These are phyloP conservation scores for Muscicapa striata DNA, from an alignment of 2,797 vertebrate species.

Conservation along the genomic window DNA sequence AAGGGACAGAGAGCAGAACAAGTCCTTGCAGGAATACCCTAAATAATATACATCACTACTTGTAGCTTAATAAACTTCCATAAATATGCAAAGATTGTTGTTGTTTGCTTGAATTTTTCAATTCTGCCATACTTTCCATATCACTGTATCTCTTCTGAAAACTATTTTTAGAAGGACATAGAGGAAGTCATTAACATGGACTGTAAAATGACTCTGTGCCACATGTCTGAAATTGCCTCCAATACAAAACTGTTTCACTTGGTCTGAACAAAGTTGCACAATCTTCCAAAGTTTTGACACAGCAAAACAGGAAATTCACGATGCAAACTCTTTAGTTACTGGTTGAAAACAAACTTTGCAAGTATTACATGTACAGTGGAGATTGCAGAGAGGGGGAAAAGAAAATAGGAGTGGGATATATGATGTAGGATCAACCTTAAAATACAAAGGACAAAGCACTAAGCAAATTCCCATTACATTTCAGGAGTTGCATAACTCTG, in stretches of 20 bases:
- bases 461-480: not conserved
- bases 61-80: not conserved
- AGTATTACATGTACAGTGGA: not conserved
- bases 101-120: not conserved
- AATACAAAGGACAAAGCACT: not conserved
- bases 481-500: not conserved
- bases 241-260: slow-evolving; percentile 48
- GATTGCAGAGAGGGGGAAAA: not conserved
- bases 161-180: not conserved
- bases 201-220: not conserved
- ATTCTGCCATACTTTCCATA: not conserved
- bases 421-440: not conserved
- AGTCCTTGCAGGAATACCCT: not conserved
- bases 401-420: not conserved
- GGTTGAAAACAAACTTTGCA: slow-evolving; percentile 25
- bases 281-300: slow-evolving; percentile 71
- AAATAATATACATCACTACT: not conserved
- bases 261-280: slow-evolving; percentile 69
- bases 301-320: slow-evolving; percentile 76
- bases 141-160: not conserved
- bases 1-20: not conserved
- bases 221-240: slow-evolving; percentile 19
- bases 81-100: not conserved
- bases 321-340: slow-evolving; percentile 28
- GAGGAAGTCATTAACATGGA: not conserved